Evolutionary conservation across 2,888 invertebrate genomes (phyloP), one percentile per base, ranked within the genome.

Genomic region (Hydropsyche betteni): DNA sequence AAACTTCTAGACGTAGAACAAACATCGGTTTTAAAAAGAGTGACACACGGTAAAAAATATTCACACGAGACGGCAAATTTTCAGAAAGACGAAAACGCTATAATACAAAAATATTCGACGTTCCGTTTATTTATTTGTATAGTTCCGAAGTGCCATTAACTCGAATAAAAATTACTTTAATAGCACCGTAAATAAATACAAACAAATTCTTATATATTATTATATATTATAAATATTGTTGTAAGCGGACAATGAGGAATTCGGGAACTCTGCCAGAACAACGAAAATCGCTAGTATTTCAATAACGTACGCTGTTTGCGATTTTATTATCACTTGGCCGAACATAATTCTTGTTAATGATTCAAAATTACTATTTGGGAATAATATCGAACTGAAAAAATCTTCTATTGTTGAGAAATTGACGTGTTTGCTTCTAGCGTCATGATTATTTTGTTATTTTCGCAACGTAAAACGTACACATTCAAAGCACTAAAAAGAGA

Each of bases 201-300:
- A 58, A 64, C 36, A 64, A 12, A 64, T 34, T 36, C 36, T 34
- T 12, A 64, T 64, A n/a, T 64, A 64, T 36, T 36, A 64, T 64
- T 58, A 16, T 58, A 8, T 58, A 24, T 36, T 64, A 64, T 64
- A 64, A 64, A 64, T 64, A 64, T 64, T 64, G 64, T 64, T 64
- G 64, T 64, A 36, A 64, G 64, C 64, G 64, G 64, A 64, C 64
- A 64, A 64, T 64, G 64, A 64, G 64, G 64, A 64, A 64, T 64
- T 64, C 64, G 36, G 64, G 64, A 64, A 64, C n/a, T 36, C 34
- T 64, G 64, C 64, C 64, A 64, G 34, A 64, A 64, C 34, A 34
- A n/a, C 64, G 64, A 64, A 61, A 33, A 12, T 64, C 36, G 64
- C 36, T 64, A 64, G 34, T 36, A 64, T 64, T 36, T 36, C 64